Evolutionary conservation across 2,113 vertebrate species (phyloP), one percentile per base, ranked within the genome.

Genomic region (Mustela lutreola): DNA sequence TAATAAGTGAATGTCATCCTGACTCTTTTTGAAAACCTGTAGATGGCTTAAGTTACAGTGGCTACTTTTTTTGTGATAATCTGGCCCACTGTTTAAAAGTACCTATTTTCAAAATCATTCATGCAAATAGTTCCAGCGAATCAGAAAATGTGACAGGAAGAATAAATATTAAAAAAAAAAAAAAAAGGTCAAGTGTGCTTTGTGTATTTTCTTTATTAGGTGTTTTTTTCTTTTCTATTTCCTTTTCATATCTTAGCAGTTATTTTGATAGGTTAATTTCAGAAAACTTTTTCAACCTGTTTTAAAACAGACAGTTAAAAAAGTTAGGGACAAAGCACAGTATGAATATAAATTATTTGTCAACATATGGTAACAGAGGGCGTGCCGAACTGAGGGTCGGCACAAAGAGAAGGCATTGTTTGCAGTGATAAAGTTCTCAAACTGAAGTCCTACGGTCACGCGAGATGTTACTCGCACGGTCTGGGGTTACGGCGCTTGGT

Each of bases 341-440:
- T 0, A 7, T 81, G 96, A 97, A 94, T 97, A 92, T 94, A 81
- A 95, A 97, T 94, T 93, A 88, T 95, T 94, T 97, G 97, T 95
- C 96, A 93, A 97, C 98, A 98, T 42, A 31, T 1, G 4, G 53
- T 82, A 56, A 11, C 4, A 1, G 97, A 97, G 94, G 94, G 98
- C 88, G 19, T 91, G 80, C 80, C 56, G 7, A 58, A 1, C n/a
- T 4, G 48, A 33, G 79, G 71, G 84, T 73, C 28, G 19, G 56
- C 58, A 95, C 97, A 90, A 96, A 92, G 62, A 80, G 84, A 3
- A 0, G 89, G 97, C 96, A 88, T 93, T 19, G 19, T 0, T 0
- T 39, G 26, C 58, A 28, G 94, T 97, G 98, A 99, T 99, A 97
- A 99, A 99, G 99, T 99, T 97, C 98, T 99, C 98, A 99, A 98